Conservation (phyloP, 23 tunicate species). For the Clavelina lepadiformis region DNA sequence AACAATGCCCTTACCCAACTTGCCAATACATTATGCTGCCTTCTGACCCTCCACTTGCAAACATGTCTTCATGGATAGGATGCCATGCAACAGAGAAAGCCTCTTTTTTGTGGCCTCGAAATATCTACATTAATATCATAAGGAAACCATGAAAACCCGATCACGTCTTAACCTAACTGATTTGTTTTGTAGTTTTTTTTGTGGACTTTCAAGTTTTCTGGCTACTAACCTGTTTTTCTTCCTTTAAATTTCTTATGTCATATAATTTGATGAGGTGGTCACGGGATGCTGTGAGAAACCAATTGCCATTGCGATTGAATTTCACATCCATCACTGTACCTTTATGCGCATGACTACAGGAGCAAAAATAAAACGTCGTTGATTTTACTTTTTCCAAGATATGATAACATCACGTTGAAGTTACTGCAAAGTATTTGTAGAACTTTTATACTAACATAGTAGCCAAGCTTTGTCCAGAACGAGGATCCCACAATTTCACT, state of each 20-base stretch:
- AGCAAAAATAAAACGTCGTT: neutral
- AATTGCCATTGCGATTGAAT: slow-evolving; percentile 95
- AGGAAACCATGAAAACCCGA: too few species aligned
- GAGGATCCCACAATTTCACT: slow-evolving; percentile 98
- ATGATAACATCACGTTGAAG: neutral
- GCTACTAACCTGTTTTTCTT: slow-evolving; percentile 69
- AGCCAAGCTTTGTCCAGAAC: slow-evolving; percentile 71
- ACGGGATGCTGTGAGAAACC: slow-evolving; percentile 94
- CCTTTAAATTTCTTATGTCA: slow-evolving; percentile 94
- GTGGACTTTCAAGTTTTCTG: neutral
- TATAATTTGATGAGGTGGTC: slow-evolving; percentile 94
- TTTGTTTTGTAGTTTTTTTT: neutral
- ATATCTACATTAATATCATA: too few species aligned
- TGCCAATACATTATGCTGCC: slow-evolving; percentile 97
- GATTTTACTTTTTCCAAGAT: neutral
- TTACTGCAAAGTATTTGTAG: neutral
- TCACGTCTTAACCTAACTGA: neutral
- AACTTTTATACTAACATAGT: slow-evolving; percentile 56
- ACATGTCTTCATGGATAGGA: slow-evolving; percentile 95
- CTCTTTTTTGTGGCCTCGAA: slow-evolving; percentile 98
- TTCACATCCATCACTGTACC: slow-evolving; percentile 97
- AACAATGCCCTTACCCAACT: slow-evolving; percentile 99
- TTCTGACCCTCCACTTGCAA: slow-evolving; percentile 98
- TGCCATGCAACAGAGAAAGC: slow-evolving; percentile 99
- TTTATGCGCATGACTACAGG: slow-evolving; percentile 90